Conservation (phyloP, 1,140 invertebrate species). For the Papilio polyxenes region DNA sequence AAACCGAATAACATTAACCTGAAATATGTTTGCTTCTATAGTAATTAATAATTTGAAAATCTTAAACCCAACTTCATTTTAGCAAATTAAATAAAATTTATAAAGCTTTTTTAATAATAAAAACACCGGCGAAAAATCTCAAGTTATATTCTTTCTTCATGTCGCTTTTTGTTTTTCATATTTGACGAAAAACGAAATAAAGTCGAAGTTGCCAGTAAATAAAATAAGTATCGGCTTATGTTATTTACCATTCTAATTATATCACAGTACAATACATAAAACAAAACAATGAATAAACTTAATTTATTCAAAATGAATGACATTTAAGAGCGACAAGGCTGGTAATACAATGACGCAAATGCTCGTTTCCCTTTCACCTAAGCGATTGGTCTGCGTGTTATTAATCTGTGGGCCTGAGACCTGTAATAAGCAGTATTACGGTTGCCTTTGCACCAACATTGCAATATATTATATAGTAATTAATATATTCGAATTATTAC, state of each 20-base stretch:
- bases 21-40: background rate
- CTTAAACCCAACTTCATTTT: background rate
- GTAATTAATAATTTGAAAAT: background rate
- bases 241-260: constrained; percentile 1
- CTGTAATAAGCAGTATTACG: background rate
- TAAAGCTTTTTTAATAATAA: too few relatives aligned
- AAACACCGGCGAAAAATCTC: too few relatives aligned
- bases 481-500: constrained; percentile 37
- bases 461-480: constrained; percentile 23
- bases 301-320: constrained; percentile 38
- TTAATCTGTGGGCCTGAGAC: constrained; percentile 41
- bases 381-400: constrained; percentile 50
- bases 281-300: constrained; percentile 37
- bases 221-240: background rate
- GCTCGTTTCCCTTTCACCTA: constrained; percentile 66
- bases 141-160: too few relatives aligned
- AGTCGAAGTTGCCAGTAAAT: background rate
- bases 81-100: background rate
- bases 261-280: background rate
- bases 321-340: constrained; percentile 44
- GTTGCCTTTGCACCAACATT: constrained; percentile 1
- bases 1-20: background rate
- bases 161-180: too few relatives aligned
- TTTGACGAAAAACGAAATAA: too few relatives aligned
- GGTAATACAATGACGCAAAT: constrained; percentile 62